These are phyloP conservation scores for Gasterosteus aculeatus DNA, from an alignment of 2,113 vertebrate genomes.

Conservation along the genomic window DNA sequence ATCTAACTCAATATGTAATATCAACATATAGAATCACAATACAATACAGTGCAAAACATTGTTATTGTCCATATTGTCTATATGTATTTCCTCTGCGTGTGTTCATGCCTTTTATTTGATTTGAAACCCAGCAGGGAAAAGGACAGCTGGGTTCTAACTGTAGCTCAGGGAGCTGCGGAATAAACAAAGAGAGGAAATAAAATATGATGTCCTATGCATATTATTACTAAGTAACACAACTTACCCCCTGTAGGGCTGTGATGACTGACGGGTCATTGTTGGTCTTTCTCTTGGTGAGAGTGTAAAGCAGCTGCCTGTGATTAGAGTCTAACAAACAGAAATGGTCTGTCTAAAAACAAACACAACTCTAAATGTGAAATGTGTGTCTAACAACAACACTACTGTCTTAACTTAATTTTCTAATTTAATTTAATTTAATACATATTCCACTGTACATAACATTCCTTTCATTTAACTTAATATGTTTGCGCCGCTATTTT, in stretches of 20 bases:
- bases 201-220: background rate
- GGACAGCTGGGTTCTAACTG: background rate
- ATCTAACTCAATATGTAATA: background rate
- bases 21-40: conserved; percentile 2
- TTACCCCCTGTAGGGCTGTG: background rate
- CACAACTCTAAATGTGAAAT: conserved; percentile 10
- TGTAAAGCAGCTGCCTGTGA: background rate
- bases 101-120: background rate
- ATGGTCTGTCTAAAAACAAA: background rate
- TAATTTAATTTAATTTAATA: no score
- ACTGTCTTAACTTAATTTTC: no score
- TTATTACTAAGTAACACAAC: background rate
- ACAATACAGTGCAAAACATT: background rate
- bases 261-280: background rate
- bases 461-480: no score
- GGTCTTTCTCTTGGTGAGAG: background rate
- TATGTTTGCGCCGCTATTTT: no score
- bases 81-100: background rate
- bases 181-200: background rate
- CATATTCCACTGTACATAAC: no score
- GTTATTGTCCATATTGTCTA: background rate
- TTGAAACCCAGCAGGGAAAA: background rate
- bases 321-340: background rate
- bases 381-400: background rate
- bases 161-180: conserved; percentile 1